Evolutionary conservation across 2,113 vertebrate species (phyloP), one percentile per base, ranked within the genome.

Genomic region (Pterocles gutturalis): DNA sequence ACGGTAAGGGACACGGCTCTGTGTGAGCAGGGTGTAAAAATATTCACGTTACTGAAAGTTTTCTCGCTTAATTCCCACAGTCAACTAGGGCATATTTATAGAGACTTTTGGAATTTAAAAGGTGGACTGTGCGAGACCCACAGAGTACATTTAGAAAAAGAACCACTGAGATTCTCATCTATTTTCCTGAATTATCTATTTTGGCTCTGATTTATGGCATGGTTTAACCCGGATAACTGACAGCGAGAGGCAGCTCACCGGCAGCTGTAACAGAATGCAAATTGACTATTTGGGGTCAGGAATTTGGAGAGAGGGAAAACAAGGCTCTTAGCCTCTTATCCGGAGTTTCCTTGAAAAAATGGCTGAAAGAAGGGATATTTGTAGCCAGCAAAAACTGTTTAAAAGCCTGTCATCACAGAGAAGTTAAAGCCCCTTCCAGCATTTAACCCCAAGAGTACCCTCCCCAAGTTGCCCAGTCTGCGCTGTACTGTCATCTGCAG

Each of bases 161-260:
- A 75, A 66, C 3, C 14, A 12, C 29, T 14, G 19, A 17, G 53
- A 43, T 22, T 11, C 11, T 34, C 9, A 3, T 0, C 2, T 67
- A 36, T 65, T 41, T 36, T 25, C 57, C 76, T 8, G 34, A 43
- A 17, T 33, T 29, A 2, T 5, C 0, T 20, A 6, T 60, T 60
- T 29, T 43, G 34, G 25, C 78, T 38, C 22, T 67, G 53, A 45
- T 51, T 77, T n/a, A 16, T 64, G 53, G 73, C 19, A 38, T 4
- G 33, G 70, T 76, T 87, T 66, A 62, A 55, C 67, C 65, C 49
- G 57, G 83, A 31, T 12, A 38, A 85, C 22, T 26, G 49, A 46
- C 45, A 38, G 69, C 16, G 54, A 46, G 77, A 13, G 71, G 41
- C 72, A 78, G 72, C 94, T 57, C 87, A 28, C n/a, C 34, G 9